Conservation (phyloP, 2,113 vertebrate genomes). For the Ranitomeya imitator region DNA sequence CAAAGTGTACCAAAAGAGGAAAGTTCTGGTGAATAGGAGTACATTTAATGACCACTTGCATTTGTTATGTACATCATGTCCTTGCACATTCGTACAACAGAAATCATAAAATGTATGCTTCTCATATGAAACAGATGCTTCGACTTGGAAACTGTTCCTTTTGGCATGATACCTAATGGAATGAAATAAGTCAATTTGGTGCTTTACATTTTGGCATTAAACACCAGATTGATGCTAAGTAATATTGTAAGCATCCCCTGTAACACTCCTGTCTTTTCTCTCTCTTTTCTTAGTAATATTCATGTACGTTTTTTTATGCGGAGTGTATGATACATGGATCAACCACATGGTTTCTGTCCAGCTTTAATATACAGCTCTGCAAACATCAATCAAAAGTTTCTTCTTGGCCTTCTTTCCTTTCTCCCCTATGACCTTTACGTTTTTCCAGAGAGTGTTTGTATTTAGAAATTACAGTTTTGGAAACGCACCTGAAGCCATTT, state of each 20-base stretch:
- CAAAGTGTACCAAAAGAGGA: neutral
- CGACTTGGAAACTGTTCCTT: constrained; percentile 15
- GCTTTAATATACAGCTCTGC: constrained; percentile 18
- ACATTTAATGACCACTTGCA: neutral
- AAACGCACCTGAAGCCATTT: constrained; percentile 1
- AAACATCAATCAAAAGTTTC: constrained; percentile 9
- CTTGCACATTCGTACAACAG: neutral
- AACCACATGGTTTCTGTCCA: neutral
- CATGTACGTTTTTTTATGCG: neutral
- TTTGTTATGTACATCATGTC: constrained; percentile 15
- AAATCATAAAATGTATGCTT: constrained; percentile 23
- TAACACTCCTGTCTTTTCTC: neutral
- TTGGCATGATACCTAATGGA: constrained; percentile 24
- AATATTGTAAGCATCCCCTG: constrained; percentile 21
- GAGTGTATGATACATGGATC: neutral
- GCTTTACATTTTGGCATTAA: constrained; percentile 12
- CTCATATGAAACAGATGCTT: constrained; percentile 51
- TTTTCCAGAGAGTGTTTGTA: constrained; percentile 1
- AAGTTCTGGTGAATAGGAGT: neutral
- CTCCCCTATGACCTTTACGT: constrained; percentile 3
- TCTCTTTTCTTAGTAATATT: neutral
- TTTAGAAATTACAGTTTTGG: constrained; percentile 5
- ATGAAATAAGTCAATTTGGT: constrained; percentile 27
- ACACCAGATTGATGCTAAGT: neutral
- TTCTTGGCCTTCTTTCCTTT: constrained; percentile 5